Conservation (phyloP, 2,113 vertebrate species). For the Planiliza haematocheilus region DNA sequence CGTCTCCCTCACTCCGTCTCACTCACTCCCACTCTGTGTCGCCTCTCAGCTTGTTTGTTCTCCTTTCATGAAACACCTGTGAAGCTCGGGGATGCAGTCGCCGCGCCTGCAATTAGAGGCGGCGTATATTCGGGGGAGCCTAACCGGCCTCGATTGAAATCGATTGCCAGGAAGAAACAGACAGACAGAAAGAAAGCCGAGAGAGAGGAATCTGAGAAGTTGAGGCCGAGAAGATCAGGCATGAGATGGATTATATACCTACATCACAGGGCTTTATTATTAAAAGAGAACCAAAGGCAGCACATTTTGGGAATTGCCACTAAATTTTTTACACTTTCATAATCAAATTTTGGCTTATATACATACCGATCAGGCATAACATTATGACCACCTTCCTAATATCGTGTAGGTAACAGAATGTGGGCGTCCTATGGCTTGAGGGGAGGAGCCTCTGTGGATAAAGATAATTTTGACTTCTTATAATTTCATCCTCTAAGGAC, state of each 20-base stretch:
- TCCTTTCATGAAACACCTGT: constrained; percentile 69
- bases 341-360: too few relatives aligned
- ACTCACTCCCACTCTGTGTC: constrained; percentile 30
- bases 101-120: constrained; percentile 56
- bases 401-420: too few relatives aligned
- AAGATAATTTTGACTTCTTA: too few relatives aligned
- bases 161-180: constrained; percentile 30
- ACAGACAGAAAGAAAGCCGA: constrained; percentile 8
- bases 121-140: constrained; percentile 23
- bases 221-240: constrained; percentile 42
- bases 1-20: constrained; percentile 24
- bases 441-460: too few relatives aligned
- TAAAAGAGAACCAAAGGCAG: too few relatives aligned
- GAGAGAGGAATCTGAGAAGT: constrained; percentile 34
- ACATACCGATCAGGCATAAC: too few relatives aligned
- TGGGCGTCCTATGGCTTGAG: too few relatives aligned
- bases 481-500: too few relatives aligned
- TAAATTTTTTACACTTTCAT: too few relatives aligned
- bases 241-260: constrained; percentile 5
- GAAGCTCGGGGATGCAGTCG: constrained; percentile 57
- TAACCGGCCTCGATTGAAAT: constrained; percentile 33
- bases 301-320: too few relatives aligned
- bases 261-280: neutral
- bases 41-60: constrained; percentile 55
- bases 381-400: too few relatives aligned